Evolutionary conservation across 2,113 vertebrate genomes (phyloP).

Genomic region (Echinops telfairi): DNA sequence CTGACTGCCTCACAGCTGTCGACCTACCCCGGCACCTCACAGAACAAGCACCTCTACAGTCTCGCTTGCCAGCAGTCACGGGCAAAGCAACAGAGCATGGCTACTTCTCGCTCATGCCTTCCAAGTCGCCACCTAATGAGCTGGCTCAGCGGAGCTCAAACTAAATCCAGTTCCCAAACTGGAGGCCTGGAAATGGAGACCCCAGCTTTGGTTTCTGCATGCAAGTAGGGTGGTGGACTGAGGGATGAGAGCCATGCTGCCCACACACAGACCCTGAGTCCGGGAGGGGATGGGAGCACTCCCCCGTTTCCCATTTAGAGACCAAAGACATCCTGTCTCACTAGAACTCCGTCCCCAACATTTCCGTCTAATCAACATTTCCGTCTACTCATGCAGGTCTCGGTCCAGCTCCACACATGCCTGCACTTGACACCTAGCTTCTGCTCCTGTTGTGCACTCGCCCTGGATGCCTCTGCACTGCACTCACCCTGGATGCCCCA

Average conservation of each 20-base stretch:
- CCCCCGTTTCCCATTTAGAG: fast-evolving
- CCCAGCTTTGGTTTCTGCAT: not conserved
- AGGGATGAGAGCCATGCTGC: not conserved
- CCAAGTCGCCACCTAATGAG: not conserved
- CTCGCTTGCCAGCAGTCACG: not conserved
- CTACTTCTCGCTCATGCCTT: not conserved
- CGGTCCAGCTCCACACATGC: not conserved
- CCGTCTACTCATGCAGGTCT: not conserved
- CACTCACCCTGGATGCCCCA: no score
- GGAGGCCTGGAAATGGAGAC: not conserved
- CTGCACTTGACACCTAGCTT: not conserved
- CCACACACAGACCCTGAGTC: no score
- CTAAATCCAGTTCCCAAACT: not conserved
- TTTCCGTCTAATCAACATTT: not conserved
- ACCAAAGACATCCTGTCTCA: not conserved
- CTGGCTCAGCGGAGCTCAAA: no score
- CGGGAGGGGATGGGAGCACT: not conserved
- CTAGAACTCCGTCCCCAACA: fast-evolving
- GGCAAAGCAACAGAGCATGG: not conserved
- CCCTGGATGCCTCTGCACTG: no score
- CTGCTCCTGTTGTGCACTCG: no score
- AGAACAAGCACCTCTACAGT: not conserved
- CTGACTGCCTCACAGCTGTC: fast-evolving
- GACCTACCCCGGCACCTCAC: not conserved
- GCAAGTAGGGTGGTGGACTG: not conserved